phyloP scores from a whole-genome alignment of 2,888 invertebrate species.

The Cryptocheilus praepositus region DNA sequence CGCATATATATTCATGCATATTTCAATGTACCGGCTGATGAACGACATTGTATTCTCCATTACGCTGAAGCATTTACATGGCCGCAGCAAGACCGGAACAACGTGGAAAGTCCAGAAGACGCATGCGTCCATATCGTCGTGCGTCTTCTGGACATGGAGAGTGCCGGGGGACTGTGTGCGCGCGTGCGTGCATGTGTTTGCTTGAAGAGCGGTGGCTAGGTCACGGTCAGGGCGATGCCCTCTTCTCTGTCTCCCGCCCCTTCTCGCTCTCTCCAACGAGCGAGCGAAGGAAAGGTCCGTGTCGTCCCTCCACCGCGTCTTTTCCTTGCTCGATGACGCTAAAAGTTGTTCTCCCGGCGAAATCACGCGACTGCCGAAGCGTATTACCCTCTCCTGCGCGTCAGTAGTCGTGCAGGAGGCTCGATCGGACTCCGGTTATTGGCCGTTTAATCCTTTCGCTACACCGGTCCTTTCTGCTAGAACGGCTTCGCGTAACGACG shows the following conservation, averaged over 20 bases:
- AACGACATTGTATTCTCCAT: no score
- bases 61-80: no score
- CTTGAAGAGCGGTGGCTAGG: conserved; percentile 71
- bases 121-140: neutral
- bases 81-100: no score
- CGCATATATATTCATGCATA: no score
- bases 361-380: conserved; percentile 1
- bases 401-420: neutral
- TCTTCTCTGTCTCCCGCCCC: conserved; percentile 56
- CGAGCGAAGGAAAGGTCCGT: neutral
- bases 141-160: neutral
- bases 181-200: conserved; percentile 46
- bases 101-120: no score
- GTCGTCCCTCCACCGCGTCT: neutral
- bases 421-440: no score
- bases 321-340: neutral
- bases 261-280: conserved; percentile 3
- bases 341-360: neutral
- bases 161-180: conserved; percentile 14
- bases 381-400: neutral
- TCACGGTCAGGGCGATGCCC: conserved; percentile 75
- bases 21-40: no score
- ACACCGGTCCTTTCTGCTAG: no score
- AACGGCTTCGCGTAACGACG: no score
- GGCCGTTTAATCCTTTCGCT: no score